phyloP scores from a whole-genome alignment of 2,113 vertebrate genomes.

The Acinonyx jubatus region DNA sequence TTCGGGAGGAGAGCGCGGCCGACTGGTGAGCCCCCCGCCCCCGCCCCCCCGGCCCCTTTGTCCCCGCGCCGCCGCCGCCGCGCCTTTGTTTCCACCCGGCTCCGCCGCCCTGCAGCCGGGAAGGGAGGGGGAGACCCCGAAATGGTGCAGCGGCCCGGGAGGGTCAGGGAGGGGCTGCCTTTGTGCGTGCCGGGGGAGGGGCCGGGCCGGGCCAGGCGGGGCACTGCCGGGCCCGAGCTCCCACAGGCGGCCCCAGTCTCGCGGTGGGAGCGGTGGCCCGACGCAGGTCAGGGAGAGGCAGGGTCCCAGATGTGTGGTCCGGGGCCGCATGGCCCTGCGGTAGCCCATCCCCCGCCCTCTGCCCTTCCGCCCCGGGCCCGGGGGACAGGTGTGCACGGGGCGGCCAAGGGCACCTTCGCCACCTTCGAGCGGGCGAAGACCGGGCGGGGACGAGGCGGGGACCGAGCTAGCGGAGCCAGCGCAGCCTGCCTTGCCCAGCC shows the following conservation, averaged over 20 bases:
- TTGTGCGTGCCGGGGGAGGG: slow-evolving; percentile 75
- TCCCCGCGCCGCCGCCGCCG: slow-evolving; percentile 54
- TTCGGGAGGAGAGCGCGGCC: slow-evolving; percentile 85
- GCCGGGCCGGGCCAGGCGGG: slow-evolving; percentile 53
- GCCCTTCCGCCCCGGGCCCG: not conserved
- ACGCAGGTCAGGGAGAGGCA: not conserved
- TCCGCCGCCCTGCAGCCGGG: not conserved
- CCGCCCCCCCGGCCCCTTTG: slow-evolving; percentile 65
- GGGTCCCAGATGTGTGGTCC: slow-evolving; percentile 34
- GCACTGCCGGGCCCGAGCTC: not conserved
- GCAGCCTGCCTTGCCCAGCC: slow-evolving; percentile 21
- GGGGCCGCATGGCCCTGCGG: not conserved
- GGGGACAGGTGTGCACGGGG: slow-evolving; percentile 73
- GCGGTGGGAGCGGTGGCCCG: not conserved
- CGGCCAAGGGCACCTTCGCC: slow-evolving; percentile 80
- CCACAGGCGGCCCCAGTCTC: not conserved
- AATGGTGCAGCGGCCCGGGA: slow-evolving; percentile 67
- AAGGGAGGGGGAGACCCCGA: slow-evolving; percentile 61
- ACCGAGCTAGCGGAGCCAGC: slow-evolving; percentile 43
- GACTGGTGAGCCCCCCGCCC: slow-evolving; percentile 86
- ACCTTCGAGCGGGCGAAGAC: slow-evolving; percentile 53
- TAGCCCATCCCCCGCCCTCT: slow-evolving; percentile 42
- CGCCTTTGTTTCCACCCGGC: slow-evolving; percentile 61
- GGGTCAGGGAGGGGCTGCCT: slow-evolving; percentile 69
- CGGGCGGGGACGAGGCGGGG: slow-evolving; percentile 66